Percentiles rank a stretch among this genome's conserved stretches.
Evolutionary conservation across 2,797 vertebrate genomes (phyloP).

Genomic region (Danio tinwini): DNA sequence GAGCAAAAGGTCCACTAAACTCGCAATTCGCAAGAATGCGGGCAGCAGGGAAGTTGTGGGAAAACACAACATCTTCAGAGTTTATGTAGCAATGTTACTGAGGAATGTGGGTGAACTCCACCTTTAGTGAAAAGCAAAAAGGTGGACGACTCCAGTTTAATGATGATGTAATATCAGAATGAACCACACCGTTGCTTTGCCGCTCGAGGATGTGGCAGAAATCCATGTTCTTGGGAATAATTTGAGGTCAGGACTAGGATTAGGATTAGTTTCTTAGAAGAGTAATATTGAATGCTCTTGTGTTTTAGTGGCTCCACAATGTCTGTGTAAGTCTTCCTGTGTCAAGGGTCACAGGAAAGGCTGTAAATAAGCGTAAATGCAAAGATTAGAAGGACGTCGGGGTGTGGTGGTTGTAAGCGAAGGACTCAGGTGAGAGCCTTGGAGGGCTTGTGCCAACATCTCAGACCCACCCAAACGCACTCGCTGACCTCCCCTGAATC

Average conservation of each 20-base stretch:
- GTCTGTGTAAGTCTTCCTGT: neutral
- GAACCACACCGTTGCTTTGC: conserved; percentile 1
- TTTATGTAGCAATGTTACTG: conserved; percentile 31
- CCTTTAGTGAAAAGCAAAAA: conserved; percentile 4
- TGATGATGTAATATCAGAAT: conserved; percentile 40
- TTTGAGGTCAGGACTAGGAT: conserved; percentile 17
- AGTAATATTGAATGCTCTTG: neutral
- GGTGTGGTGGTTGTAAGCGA: conserved; percentile 21
- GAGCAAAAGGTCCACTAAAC: conserved; percentile 53
- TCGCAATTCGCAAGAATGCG: conserved; percentile 30
- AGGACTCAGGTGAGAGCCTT: conserved; percentile 44
- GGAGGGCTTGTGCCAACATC: conserved; percentile 28
- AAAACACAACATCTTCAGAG: conserved; percentile 44
- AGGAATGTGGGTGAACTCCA: conserved; percentile 31
- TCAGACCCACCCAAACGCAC: conserved; percentile 49
- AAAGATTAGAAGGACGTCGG: neutral
- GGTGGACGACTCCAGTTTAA: conserved; percentile 5
- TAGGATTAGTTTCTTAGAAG: conserved; percentile 31
- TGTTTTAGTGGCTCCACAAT: neutral
- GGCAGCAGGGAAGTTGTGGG: conserved; percentile 47
- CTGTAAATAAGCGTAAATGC: conserved; percentile 28
- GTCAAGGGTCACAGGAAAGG: neutral
- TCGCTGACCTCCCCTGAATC: conserved; percentile 54
- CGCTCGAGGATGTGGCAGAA: neutral
- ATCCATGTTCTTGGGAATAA: conserved; percentile 18